Conservation (phyloP, 2,113 vertebrate species). For the Raphicerus campestris region DNA sequence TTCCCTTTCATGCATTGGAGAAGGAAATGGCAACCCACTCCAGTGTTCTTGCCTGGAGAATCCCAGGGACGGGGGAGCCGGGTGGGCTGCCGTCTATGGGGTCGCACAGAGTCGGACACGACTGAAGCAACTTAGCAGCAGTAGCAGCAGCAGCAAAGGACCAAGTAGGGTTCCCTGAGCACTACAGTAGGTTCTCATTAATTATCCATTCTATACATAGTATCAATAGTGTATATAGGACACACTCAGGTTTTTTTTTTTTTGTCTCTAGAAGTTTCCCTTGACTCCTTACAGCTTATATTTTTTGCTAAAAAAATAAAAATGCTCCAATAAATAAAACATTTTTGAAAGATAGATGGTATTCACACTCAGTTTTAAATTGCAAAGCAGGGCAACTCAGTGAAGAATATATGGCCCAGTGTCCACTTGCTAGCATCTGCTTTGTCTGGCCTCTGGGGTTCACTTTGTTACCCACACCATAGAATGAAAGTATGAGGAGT, state of each 20-base stretch:
- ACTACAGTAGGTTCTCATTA: background rate
- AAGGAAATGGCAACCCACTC: background rate
- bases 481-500: background rate
- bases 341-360: too few relatives aligned
- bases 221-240: background rate
- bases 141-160: background rate
- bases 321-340: too few relatives aligned
- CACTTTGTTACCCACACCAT: background rate
- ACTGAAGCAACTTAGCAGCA: background rate
- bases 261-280: too few relatives aligned
- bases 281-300: too few relatives aligned
- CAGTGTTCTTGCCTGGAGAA: background rate
- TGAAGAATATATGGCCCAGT: background rate
- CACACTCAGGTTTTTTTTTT: background rate
- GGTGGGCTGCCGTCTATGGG: background rate
- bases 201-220: background rate
- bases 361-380: background rate
- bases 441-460: background rate
- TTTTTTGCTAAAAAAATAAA: too few relatives aligned
- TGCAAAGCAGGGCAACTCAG: background rate
- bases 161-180: background rate
- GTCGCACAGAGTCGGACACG: fast-evolving
- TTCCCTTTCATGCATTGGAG: background rate
- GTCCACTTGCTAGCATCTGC: background rate
- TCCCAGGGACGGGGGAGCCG: background rate